Evolutionary conservation across 2,797 vertebrate species (phyloP), one percentile per base, ranked within the genome.

Genomic region (Thripadectes ignobilis): DNA sequence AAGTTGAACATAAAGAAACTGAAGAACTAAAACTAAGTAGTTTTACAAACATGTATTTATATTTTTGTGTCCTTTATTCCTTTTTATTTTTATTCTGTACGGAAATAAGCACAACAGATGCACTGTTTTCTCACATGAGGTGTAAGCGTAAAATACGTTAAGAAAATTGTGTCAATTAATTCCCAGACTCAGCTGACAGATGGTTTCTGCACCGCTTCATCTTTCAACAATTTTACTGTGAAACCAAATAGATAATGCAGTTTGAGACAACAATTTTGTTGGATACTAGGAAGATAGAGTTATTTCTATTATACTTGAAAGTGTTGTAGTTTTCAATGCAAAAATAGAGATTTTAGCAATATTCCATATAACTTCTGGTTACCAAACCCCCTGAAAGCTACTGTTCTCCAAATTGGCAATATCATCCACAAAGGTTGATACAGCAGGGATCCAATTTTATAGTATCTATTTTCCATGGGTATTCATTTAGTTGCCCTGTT

Each of bases 371-470:
- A 89, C 61, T 96, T 92, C 81, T 88, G 45, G 45, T 90, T 91
- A 91, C 66, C 39, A 94, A 78, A 10, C 1, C 10, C n/a, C 21
- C 68, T 45, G 51, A 95, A 95, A 89, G 94, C 73, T 71, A 69
- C 65, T 73, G 24, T 80, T 96, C 94, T 89, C 69, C 29, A 87
- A 93, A 96, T 81, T 57, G 80, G 27, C 62, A 66, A 54, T 92
- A 48, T 94, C 69, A 86, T 72, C 54, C 58, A 58, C 30, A 76
- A 89, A 96, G 52, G 58, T 29, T 66, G 66, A 75, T 89, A 43
- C 71, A 92, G 45, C 59, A 87, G 90, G 93, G 66, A 96, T 96
- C 62, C 83, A 91, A 75, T 97, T 93, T 97, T 87, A 84, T 78
- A 66, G 72, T 62, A 72, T 97, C 82, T 92, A 4, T 92, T 94